Conservation (phyloP, 2,888 invertebrate species). For the Monoplex corrugatus region DNA sequence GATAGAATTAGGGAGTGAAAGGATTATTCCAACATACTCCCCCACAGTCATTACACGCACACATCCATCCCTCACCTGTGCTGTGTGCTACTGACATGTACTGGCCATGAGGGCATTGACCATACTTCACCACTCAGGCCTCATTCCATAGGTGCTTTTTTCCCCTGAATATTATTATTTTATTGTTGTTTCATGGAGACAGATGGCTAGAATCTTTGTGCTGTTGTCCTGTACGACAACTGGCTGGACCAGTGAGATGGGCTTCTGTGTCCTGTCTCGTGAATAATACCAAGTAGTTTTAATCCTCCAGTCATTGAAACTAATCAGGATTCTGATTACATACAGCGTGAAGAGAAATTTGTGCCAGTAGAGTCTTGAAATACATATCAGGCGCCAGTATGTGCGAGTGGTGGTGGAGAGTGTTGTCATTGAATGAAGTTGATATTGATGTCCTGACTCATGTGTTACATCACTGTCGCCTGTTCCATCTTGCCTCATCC, state of each 20-base stretch:
- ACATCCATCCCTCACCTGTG: too few relatives aligned
- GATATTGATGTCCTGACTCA: not conserved
- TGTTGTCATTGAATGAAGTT: not conserved
- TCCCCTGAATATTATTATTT: not conserved
- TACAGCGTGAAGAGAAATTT: constrained; percentile 18
- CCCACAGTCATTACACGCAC: too few relatives aligned
- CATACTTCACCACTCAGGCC: not conserved
- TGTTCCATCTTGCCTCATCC: too few relatives aligned
- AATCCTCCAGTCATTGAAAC: not conserved
- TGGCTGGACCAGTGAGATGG: not conserved
- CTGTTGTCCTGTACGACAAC: not conserved
- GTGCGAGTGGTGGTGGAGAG: not conserved
- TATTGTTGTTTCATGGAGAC: not conserved
- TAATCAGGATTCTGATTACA: constrained; percentile 32
- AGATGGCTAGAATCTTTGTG: not conserved
- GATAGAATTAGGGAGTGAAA: too few relatives aligned
- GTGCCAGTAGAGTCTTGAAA: constrained; percentile 24
- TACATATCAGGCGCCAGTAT: constrained; percentile 31
- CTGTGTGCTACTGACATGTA: too few relatives aligned
- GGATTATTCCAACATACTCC: too few relatives aligned
- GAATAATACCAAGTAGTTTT: not conserved
- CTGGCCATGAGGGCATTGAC: not conserved
- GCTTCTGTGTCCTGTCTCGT: not conserved
- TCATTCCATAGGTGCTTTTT: not conserved
- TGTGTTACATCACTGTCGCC: too few relatives aligned